Evolutionary conservation across 2,797 vertebrate genomes (phyloP).

Genomic region (Eurystomus glaucurus): DNA sequence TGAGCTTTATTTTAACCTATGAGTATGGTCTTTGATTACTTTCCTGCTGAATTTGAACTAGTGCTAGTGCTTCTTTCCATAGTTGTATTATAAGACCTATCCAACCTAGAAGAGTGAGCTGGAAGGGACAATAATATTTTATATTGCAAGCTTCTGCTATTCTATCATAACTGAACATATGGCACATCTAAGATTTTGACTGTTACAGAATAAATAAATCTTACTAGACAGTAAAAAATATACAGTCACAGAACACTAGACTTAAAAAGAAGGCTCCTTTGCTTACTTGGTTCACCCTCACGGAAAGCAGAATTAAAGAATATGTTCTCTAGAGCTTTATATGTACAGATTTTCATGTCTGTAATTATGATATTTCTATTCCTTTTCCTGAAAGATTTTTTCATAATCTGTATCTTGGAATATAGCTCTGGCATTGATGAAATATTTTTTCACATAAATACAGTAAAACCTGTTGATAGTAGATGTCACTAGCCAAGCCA

Average conservation of each 20-base stretch:
- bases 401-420: neutral
- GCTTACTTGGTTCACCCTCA: neutral
- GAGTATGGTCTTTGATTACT: neutral
- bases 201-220: constrained; percentile 3
- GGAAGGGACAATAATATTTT: neutral
- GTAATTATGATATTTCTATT: neutral
- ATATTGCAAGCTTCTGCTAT: neutral
- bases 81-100: neutral
- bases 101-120: neutral
- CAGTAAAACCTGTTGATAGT: neutral
- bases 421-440: neutral
- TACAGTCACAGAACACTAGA: neutral
- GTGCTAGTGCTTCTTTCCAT: neutral
- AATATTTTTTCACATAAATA: neutral
- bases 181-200: neutral
- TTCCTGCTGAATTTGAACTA: neutral
- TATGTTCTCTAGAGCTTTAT: neutral
- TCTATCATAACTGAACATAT: neutral
- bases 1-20: neutral
- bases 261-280: neutral
- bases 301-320: neutral
- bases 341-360: neutral
- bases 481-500: neutral
- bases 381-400: neutral
- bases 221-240: neutral